Conservation (phyloP, 2,113 vertebrate species). For the Opisthocomus hoazin region DNA sequence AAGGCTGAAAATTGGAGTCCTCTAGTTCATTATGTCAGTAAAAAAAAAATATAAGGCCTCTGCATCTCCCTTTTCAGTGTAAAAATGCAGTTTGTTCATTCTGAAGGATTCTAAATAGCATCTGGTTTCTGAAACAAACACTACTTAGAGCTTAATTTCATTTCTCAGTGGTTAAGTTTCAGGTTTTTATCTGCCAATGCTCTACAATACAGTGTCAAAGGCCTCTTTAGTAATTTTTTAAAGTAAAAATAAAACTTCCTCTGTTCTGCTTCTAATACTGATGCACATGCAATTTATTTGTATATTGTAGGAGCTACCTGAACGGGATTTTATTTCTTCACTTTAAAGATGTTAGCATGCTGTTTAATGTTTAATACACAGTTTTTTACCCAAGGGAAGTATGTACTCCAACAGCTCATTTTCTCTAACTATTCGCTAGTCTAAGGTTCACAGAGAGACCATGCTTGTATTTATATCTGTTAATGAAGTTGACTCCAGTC, state of each 20-base stretch:
- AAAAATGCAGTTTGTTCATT: not conserved
- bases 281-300: not conserved
- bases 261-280: not conserved
- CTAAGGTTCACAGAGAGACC: not conserved
- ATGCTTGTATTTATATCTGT: not conserved
- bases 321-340: not conserved
- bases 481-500: not conserved
- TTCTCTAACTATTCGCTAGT: not conserved
- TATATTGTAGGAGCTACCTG: not conserved
- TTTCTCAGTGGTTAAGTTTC: not conserved
- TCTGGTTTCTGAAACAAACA: not conserved
- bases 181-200: not conserved
- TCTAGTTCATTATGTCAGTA: not conserved
- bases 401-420: not conserved
- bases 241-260: not conserved
- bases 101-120: not conserved
- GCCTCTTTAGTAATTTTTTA: not conserved
- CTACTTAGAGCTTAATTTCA: not conserved
- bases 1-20: not conserved
- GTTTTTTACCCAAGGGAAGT: not conserved
- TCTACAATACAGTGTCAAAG: not conserved
- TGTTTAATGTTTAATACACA: not conserved
- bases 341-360: not conserved
- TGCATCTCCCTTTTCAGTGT: not conserved
- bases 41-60: not conserved